These are phyloP conservation scores for Colinus virginianus DNA, from an alignment of 2,113 vertebrate species.

Conservation along the genomic window DNA sequence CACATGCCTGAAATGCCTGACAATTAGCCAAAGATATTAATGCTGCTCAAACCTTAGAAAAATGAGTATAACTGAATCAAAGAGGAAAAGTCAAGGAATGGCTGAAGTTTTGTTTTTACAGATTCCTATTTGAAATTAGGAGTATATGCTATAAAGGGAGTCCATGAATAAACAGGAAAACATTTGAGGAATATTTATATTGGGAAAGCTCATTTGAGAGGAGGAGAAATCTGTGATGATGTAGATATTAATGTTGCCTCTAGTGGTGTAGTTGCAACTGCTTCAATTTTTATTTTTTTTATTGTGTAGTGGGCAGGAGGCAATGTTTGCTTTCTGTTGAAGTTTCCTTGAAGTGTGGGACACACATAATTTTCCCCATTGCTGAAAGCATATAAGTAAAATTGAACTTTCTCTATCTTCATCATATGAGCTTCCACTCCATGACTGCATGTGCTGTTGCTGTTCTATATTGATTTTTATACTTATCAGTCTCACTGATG, in stretches of 20 bases:
- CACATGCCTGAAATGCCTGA: not conserved
- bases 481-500: not conserved
- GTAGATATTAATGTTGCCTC: not conserved
- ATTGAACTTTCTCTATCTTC: not conserved
- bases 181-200: not conserved
- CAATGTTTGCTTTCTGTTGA: not conserved
- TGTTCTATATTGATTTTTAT: not conserved
- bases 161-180: not conserved
- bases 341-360: not conserved
- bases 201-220: not conserved
- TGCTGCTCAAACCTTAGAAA: not conserved
- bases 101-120: not conserved
- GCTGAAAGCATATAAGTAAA: not conserved
- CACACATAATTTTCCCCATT: too few species aligned
- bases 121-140: not conserved
- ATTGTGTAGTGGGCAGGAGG: not conserved
- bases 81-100: not conserved
- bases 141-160: not conserved
- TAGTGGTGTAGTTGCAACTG: not conserved
- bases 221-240: not conserved
- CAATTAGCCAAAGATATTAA: not conserved
- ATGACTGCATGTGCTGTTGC: fast-evolving
- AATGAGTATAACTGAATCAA: not conserved
- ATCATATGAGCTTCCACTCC: not conserved
- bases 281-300: not conserved